Evolutionary conservation across 2,113 vertebrate genomes (phyloP).

Genomic region (Chamaea fasciata): DNA sequence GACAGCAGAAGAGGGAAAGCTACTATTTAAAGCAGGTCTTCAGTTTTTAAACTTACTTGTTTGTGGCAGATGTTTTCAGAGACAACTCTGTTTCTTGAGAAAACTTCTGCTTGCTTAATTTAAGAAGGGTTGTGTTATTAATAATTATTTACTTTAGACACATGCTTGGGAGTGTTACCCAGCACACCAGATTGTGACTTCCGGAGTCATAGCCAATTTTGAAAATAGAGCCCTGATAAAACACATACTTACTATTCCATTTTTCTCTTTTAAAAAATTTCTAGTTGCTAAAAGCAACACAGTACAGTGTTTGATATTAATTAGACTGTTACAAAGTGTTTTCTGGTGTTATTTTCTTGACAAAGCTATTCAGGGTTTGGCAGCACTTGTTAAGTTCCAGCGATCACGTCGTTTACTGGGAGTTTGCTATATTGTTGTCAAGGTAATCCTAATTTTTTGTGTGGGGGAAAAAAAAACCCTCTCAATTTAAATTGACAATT

Average conservation of each 20-base stretch:
- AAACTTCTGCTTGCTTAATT: background rate
- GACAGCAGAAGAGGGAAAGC: background rate
- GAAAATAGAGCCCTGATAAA: background rate
- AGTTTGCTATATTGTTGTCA: slow-evolving; percentile 96
- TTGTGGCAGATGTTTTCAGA: background rate
- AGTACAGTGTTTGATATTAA: background rate
- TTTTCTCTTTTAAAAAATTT: background rate
- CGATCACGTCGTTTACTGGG: slow-evolving; percentile 88
- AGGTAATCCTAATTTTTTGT: slow-evolving; percentile 74
- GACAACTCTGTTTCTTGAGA: background rate
- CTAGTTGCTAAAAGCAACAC: background rate
- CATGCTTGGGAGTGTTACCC: background rate
- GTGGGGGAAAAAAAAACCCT: background rate
- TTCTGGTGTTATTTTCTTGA: slow-evolving; percentile 70
- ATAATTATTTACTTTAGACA: background rate
- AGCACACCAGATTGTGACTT: background rate
- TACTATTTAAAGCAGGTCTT: background rate
- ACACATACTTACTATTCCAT: background rate
- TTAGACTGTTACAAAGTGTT: background rate
- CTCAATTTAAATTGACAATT: background rate
- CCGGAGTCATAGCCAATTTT: background rate
- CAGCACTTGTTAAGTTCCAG: slow-evolving; percentile 91
- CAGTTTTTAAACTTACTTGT: background rate
- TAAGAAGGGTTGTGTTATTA: background rate
- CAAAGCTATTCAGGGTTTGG: slow-evolving; percentile 77